Percentiles rank a stretch among this genome's conserved stretches.
Evolutionary conservation across 2,113 vertebrate genomes (phyloP).

Genomic region (Hemiscyllium ocellatum): DNA sequence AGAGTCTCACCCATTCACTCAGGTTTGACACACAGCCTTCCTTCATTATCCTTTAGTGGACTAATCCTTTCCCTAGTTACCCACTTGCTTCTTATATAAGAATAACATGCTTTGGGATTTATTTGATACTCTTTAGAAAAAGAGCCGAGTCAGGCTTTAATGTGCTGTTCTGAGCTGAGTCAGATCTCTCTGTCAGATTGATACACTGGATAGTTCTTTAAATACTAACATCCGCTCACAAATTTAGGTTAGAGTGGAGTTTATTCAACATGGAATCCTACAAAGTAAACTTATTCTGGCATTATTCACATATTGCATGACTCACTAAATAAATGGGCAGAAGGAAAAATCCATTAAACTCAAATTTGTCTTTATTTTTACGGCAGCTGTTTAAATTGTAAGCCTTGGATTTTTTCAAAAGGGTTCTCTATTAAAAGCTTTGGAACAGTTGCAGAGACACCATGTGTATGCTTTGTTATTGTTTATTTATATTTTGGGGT

Average conservation of each 20-base stretch:
- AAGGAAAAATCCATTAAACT: constrained; percentile 16
- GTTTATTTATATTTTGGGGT: constrained; percentile 7
- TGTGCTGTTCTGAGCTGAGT: constrained; percentile 1
- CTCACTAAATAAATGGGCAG: background rate
- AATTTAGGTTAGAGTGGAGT: constrained; percentile 20
- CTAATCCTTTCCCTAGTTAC: no score
- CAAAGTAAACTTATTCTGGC: background rate
- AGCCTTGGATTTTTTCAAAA: background rate
- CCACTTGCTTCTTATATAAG: no score
- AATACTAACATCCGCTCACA: background rate
- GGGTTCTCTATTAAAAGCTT: background rate
- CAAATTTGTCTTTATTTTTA: constrained; percentile 27
- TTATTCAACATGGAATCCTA: background rate
- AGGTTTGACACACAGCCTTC: no score
- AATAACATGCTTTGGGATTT: no score
- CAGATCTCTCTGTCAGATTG: constrained; percentile 9
- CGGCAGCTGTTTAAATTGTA: background rate
- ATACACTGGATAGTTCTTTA: constrained; percentile 21
- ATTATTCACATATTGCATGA: background rate
- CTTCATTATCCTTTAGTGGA: no score
- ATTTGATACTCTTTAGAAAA: background rate
- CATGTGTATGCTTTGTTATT: background rate
- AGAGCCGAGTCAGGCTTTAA: background rate
- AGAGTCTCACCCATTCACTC: no score
- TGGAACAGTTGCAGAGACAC: background rate